Percentiles rank a stretch among this genome's conserved stretches.
phyloP scores from a whole-genome alignment of 2,797 vertebrate species.

The Jordanella pulchra region DNA sequence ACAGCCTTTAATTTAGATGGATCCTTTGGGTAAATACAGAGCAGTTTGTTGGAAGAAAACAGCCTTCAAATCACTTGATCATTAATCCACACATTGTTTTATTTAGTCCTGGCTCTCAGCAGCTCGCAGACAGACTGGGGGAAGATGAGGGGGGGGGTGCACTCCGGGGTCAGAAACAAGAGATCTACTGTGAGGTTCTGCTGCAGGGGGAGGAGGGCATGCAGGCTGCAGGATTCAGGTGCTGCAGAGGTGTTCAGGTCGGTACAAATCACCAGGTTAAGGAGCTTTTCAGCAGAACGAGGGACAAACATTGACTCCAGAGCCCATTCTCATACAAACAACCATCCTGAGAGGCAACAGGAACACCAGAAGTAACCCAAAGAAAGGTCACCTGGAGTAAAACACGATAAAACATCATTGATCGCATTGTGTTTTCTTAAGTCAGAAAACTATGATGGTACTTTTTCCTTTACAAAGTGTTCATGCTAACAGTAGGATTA shows the following conservation, averaged over 20 bases:
- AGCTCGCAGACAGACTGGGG: constrained; percentile 64
- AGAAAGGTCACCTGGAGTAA: neutral
- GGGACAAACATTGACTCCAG: neutral
- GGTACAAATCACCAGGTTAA: neutral
- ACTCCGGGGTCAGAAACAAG: constrained; percentile 72
- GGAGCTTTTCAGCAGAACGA: neutral
- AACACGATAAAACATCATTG: neutral
- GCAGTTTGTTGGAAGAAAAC: constrained; percentile 69
- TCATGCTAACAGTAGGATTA: no score
- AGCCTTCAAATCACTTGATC: constrained; percentile 75
- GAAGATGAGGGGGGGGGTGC: constrained; percentile 57
- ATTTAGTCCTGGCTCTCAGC: constrained; percentile 80
- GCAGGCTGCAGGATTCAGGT: constrained; percentile 42
- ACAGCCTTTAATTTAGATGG: constrained; percentile 80
- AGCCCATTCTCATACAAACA: neutral
- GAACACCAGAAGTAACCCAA: neutral
- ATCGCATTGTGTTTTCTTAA: neutral
- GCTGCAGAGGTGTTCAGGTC: constrained; percentile 25
- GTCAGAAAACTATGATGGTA: neutral
- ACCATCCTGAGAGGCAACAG: neutral
- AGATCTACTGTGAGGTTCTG: constrained; percentile 63
- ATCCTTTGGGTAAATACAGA: constrained; percentile 75
- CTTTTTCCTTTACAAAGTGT: neutral
- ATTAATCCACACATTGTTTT: constrained; percentile 84
- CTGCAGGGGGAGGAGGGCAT: constrained; percentile 55